These are phyloP conservation scores for Aramus guarauna DNA, from an alignment of 2,113 vertebrate genomes.

Conservation along the genomic window DNA sequence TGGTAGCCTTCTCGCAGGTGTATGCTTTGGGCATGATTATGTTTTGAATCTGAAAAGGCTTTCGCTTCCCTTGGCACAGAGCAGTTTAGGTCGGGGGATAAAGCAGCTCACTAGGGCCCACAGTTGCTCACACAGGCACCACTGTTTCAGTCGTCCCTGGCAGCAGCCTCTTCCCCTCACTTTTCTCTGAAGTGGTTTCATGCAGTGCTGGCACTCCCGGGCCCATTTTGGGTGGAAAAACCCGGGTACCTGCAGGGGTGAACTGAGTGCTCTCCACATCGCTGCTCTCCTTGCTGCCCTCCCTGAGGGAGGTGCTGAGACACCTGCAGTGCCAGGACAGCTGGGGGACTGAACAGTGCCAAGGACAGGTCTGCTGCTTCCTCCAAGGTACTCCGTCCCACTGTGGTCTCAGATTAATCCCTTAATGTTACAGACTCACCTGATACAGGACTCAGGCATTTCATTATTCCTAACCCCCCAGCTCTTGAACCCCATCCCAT, in stretches of 20 bases:
- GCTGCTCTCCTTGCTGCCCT: not conserved
- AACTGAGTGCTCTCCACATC: accelerated
- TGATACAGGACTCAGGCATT: accelerated
- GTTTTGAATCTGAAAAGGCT: not conserved
- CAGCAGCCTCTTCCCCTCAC: not conserved
- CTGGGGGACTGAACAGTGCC: not conserved
- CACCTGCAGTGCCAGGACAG: not conserved
- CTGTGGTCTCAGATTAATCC: not conserved
- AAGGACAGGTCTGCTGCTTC: not conserved
- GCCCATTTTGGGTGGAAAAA: not conserved
- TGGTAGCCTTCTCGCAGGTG: not conserved
- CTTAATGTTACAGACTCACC: not conserved
- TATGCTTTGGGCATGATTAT: not conserved
- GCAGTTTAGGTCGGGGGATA: not conserved
- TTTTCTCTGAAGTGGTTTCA: not conserved
- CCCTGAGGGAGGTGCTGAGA: not conserved
- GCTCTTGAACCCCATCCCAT: not conserved
- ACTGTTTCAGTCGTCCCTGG: not conserved
- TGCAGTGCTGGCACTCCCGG: not conserved
- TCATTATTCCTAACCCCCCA: not conserved
- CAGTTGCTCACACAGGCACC: not conserved
- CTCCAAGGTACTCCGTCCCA: not conserved
- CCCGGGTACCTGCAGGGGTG: not conserved
- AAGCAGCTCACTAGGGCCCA: not conserved
- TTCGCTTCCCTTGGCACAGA: not conserved